Base-by-base conservation (phyloP, 2,797 vertebrate genomes). In the Selene dorsalis region DNA sequence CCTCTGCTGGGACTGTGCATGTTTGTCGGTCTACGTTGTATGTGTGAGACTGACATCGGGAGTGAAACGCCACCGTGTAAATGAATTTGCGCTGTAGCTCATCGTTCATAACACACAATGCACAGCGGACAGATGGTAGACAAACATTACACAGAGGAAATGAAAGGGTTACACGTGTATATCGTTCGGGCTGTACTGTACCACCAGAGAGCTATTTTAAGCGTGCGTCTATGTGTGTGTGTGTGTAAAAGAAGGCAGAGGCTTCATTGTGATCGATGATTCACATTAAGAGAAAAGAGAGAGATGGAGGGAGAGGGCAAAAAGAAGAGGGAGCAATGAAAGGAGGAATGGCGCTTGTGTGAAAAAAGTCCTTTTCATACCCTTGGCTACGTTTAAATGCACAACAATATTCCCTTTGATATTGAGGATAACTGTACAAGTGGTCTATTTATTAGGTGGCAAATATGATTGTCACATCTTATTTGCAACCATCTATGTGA, bases 241-340 rank as follows among this genome's bases (percentile, higher is more conserved):
- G 66, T 61, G 58, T 69, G 50, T 57, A 26, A 64, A 69, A 57
- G 55, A 62, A 53, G 45, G 3, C 28, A 6, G 28, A 45, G 1
- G 14, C 68, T 52, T 82, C 63, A 87, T 84, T 84, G 83, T 91
- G 84, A 92, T 80, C 63, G 86, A 91, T 91, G 85, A n/a, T 50
- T 79, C 75, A 73, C 69, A 88, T 86, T 89, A 84, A 67, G 48
- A 66, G 39, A 55, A 60, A 79, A 83, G 7, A 76, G 60, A 79
- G 56, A 20, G 55, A 80, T 71, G 30, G 59, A 64, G 48, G 35
- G 32, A 68, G 48, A 8, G 69, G 30, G 57, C 53, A 63, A 69
- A 24, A 2, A 65, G 56, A 35, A 50, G 26, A 59, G 32, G 75
- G 35, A 64, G 61, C 18, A 26, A 30, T 6, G 60, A 43, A 61